These are phyloP conservation scores for Axis porcinus DNA, from an alignment of 2,113 vertebrate species.

Conservation along the genomic window DNA sequence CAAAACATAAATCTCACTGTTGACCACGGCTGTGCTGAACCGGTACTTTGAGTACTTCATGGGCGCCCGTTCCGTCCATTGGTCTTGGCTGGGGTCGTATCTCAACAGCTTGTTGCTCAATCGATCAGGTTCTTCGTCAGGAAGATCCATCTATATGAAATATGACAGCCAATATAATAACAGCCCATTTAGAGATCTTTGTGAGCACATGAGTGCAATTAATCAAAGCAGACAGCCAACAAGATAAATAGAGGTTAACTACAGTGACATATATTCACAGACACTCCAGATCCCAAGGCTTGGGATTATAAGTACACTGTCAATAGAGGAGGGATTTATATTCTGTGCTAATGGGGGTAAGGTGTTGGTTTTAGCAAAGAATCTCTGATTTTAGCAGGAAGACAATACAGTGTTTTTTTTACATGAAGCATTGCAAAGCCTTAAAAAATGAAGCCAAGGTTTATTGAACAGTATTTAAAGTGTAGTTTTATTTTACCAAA, in stretches of 20 bases:
- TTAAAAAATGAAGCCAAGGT: slow-evolving; percentile 44
- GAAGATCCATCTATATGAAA: slow-evolving; percentile 87
- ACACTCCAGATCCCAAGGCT: slow-evolving; percentile 38
- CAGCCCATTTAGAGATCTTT: slow-evolving; percentile 64
- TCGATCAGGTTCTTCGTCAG: slow-evolving; percentile 95
- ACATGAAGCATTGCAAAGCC: not conserved
- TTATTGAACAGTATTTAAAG: not conserved
- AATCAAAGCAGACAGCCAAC: slow-evolving; percentile 70
- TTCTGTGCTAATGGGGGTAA: slow-evolving; percentile 23
- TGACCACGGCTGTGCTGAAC: slow-evolving; percentile 89
- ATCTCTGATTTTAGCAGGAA: not conserved
- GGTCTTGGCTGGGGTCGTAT: slow-evolving; percentile 91
- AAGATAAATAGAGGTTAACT: slow-evolving; percentile 74
- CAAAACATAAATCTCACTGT: slow-evolving; percentile 92
- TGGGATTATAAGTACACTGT: not conserved
- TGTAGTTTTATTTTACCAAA: slow-evolving; percentile 38
- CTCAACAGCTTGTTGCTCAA: slow-evolving; percentile 92
- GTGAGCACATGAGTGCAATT: slow-evolving; percentile 52
- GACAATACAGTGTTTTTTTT: not conserved
- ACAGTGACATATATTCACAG: slow-evolving; percentile 36
- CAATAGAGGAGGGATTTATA: slow-evolving; percentile 13
- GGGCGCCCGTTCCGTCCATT: slow-evolving; percentile 87
- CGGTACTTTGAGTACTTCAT: slow-evolving; percentile 97
- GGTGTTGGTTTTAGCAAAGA: slow-evolving; percentile 21
- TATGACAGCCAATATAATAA: slow-evolving; percentile 75